A percentile compares a stretch with the other conserved stretches of the same genome.
Conservation (phyloP, 2,797 vertebrate species). For the Dendrocincla fuliginosa region DNA sequence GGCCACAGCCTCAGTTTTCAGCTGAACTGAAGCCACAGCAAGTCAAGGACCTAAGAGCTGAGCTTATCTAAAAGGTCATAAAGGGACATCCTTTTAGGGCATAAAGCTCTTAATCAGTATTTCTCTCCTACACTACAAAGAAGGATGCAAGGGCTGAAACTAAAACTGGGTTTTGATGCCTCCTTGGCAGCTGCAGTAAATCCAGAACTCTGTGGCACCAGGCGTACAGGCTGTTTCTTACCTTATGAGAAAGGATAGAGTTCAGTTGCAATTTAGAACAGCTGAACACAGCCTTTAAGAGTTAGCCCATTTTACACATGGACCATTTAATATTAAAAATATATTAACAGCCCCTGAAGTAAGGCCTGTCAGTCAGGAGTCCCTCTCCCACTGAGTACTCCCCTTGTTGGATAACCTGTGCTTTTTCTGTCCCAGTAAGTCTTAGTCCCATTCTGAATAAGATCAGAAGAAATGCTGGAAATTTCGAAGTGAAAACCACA, state of each 20-base stretch:
- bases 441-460: background rate
- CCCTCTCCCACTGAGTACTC: background rate
- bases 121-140: background rate
- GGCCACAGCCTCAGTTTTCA: background rate
- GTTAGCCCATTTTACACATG: background rate
- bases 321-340: background rate
- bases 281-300: background rate
- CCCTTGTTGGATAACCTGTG: background rate
- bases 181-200: background rate
- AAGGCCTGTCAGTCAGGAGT: background rate
- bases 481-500: background rate
- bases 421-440: background rate
- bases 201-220: background rate
- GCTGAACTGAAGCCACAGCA: background rate
- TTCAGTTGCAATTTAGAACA: background rate
- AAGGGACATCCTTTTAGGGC: background rate
- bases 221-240: background rate
- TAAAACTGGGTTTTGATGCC: background rate
- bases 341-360: background rate
- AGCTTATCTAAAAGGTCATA: background rate
- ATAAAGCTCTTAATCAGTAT: background rate
- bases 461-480: background rate
- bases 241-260: background rate
- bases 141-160: background rate
- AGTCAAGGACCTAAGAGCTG: background rate